Conservation (phyloP, 2,888 invertebrate genomes). For the Harmothoe impar region DNA sequence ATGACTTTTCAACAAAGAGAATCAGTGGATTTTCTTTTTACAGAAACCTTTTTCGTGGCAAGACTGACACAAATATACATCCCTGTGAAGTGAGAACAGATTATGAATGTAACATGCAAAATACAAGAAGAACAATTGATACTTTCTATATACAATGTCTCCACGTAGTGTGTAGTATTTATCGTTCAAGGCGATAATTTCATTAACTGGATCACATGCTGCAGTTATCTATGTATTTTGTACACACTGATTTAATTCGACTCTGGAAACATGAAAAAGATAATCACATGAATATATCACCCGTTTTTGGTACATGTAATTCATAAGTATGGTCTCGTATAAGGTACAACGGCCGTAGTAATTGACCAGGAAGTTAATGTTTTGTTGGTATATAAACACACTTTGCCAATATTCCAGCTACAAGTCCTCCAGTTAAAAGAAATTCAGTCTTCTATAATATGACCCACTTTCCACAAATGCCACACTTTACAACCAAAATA, state of each 20-base stretch:
- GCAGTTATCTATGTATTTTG: background rate
- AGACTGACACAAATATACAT: slow-evolving; percentile 21
- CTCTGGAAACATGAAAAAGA: background rate
- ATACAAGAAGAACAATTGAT: background rate
- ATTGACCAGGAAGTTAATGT: too few species aligned
- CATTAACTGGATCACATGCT: slow-evolving; percentile 13
- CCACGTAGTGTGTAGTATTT: background rate
- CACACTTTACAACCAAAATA: background rate
- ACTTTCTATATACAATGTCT: slow-evolving; percentile 27
- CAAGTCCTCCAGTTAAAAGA: too few species aligned
- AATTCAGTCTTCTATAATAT: background rate
- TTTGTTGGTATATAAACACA: too few species aligned
- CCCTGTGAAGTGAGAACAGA: slow-evolving; percentile 36
- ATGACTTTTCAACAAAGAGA: background rate
- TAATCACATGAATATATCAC: slow-evolving; percentile 30
- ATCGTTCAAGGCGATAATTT: slow-evolving; percentile 20
- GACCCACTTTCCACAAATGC: background rate
- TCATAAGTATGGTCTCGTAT: background rate
- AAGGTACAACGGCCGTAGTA: background rate
- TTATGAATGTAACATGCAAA: background rate
- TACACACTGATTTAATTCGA: background rate
- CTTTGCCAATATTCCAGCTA: too few species aligned
- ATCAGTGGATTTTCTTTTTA: slow-evolving; percentile 15
- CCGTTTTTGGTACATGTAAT: slow-evolving; percentile 9
- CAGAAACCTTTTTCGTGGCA: background rate